Evolutionary conservation across 2,797 vertebrate species (phyloP).

Genomic region (Crenuchus spilurus): DNA sequence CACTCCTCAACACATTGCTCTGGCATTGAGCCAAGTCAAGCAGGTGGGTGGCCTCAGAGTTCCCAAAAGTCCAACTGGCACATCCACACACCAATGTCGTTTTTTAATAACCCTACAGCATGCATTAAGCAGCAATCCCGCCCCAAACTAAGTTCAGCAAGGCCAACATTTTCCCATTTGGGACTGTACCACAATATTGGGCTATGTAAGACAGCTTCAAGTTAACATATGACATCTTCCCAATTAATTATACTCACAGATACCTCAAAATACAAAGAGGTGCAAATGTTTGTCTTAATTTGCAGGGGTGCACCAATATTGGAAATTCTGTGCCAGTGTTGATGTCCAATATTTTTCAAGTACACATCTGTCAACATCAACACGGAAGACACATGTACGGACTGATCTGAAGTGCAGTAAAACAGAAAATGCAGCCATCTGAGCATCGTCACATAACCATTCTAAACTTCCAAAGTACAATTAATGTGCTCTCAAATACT

Average conservation of each 20-base stretch:
- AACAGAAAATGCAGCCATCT: no score
- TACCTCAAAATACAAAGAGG: background rate
- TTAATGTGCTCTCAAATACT: no score
- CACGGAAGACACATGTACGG: no score
- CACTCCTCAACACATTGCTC: constrained; percentile 63
- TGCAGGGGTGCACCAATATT: no score
- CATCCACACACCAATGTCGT: constrained; percentile 6
- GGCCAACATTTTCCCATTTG: background rate
- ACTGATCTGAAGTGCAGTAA: no score
- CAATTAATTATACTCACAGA: background rate
- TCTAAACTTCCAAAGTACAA: no score
- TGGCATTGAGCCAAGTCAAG: constrained; percentile 48
- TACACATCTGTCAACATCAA: no score
- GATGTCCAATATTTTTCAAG: no score
- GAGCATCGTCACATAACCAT: no score
- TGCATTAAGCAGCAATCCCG: background rate
- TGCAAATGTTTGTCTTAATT: background rate
- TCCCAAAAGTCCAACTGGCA: constrained; percentile 19
- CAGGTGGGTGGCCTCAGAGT: constrained; percentile 48
- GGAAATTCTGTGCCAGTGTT: no score
- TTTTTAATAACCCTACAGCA: background rate
- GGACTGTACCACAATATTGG: background rate
- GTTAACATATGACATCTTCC: background rate
- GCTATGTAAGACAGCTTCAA: background rate
- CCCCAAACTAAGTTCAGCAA: background rate